Percentiles rank a stretch among this genome's conserved stretches.
Conservation (phyloP, 2,113 vertebrate genomes). For the Macrotis lagotis region DNA sequence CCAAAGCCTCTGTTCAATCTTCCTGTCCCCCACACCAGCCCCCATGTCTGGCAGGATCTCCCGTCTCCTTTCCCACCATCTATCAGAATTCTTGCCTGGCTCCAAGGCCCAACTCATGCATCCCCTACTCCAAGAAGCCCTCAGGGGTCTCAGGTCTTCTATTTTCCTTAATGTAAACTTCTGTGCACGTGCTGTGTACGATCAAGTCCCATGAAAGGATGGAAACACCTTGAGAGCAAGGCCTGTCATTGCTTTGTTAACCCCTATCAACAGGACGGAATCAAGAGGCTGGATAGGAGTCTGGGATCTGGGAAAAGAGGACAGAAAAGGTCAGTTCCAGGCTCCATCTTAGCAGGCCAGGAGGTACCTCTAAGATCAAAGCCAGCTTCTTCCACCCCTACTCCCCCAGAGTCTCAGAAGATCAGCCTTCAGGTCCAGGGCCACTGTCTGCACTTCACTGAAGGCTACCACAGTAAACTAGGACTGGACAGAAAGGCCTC, state of each 20-base stretch:
- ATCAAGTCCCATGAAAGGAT: neutral
- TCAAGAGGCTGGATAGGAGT: neutral
- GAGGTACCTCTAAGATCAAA: neutral
- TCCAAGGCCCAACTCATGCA: neutral
- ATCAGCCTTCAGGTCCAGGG: too few species aligned
- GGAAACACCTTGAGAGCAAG: neutral
- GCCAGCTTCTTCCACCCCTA: neutral
- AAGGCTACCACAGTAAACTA: neutral
- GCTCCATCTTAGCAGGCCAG: neutral
- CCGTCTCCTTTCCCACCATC: neutral
- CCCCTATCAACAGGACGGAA: neutral
- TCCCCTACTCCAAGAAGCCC: neutral
- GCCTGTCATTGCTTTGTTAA: neutral
- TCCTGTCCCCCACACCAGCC: neutral
- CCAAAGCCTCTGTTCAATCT: too few species aligned
- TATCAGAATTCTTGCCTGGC: neutral
- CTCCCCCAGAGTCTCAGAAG: neutral
- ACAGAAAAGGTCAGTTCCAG: neutral
- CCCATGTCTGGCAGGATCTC: neutral
- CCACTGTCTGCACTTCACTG: neutral
- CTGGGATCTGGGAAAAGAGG: neutral
- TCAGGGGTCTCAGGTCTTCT: neutral
- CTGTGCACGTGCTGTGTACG: neutral
- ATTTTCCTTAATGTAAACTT: neutral
- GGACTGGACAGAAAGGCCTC: neutral